A percentile compares a stretch with the other conserved stretches of the same genome.
Conservation (phyloP, 92 coral and sea anemone genomes). For the Bergia sp. region DNA sequence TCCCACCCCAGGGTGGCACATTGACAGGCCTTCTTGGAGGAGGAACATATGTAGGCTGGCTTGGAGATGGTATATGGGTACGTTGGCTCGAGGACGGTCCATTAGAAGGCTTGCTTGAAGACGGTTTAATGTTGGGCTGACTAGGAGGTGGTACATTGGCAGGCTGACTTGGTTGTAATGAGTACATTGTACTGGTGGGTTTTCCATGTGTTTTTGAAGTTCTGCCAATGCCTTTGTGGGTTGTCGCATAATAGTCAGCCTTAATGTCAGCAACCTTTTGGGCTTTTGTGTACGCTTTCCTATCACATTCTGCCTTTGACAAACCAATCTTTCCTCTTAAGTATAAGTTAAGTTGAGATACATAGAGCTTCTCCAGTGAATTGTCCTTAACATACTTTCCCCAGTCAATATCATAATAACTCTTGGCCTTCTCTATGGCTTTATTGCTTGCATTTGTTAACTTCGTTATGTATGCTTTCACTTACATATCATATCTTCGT, state of each 20-base stretch:
- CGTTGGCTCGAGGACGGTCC: no score
- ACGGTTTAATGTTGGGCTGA: no score
- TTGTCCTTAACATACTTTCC: neutral
- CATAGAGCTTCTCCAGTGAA: slow-evolving; percentile 8
- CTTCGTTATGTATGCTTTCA: neutral
- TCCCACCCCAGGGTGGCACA: slow-evolving; percentile 44
- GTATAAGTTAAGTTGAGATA: slow-evolving; percentile 22
- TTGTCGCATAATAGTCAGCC: slow-evolving; percentile 14
- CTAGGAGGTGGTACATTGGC: no score
- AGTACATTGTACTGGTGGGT: no score
- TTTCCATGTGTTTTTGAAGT: no score
- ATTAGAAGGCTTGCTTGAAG: no score
- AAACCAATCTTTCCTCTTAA: neutral
- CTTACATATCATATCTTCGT: neutral
- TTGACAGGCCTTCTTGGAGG: neutral
- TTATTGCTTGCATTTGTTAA: neutral
- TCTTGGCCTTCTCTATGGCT: slow-evolving; percentile 23
- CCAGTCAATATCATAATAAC: slow-evolving; percentile 17
- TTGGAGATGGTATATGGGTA: no score
- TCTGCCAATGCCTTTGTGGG: no score
- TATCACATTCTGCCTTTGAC: slow-evolving; percentile 22
- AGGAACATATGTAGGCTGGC: no score
- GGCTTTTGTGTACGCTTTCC: slow-evolving; percentile 23
- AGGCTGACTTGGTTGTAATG: no score
- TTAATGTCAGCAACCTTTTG: slow-evolving; percentile 22